Conservation (phyloP, 2,888 invertebrate genomes). For the Leucoma salicis region DNA sequence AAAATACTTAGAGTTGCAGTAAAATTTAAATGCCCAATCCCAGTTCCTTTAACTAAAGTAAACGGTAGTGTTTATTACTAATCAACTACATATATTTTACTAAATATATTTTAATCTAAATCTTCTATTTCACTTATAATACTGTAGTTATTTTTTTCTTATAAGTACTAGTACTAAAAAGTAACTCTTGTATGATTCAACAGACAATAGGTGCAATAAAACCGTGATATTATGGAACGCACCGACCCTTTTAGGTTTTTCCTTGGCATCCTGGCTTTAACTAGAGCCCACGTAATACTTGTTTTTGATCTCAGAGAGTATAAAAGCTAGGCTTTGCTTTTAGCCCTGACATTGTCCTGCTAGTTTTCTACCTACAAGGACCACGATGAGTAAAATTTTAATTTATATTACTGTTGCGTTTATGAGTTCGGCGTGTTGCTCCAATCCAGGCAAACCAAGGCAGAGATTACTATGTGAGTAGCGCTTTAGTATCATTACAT, state of each 20-base stretch:
- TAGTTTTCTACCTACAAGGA: conserved; percentile 42
- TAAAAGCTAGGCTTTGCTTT: conserved; percentile 70
- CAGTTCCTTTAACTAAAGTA: too few relatives aligned
- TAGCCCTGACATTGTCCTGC: conserved; percentile 77
- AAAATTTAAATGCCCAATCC: too few relatives aligned
- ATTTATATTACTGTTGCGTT: conserved; percentile 39
- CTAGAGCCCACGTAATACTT: conserved; percentile 72
- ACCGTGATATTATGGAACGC: conserved; percentile 43
- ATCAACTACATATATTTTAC: too few relatives aligned
- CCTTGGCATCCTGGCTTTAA: conserved; percentile 64
- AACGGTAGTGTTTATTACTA: too few relatives aligned
- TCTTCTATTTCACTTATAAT: too few relatives aligned
- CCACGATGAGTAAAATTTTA: conserved; percentile 47
- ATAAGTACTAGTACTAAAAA: too few relatives aligned
- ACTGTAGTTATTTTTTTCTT: too few relatives aligned
- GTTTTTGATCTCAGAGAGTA: conserved; percentile 63
- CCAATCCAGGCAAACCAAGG: conserved; percentile 14
- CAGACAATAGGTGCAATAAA: conserved; percentile 18
- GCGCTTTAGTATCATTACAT: too few relatives aligned
- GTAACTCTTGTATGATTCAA: conserved; percentile 20
- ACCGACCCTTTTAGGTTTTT: conserved; percentile 69
- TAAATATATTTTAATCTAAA: too few relatives aligned
- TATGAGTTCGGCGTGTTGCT: conserved; percentile 18
- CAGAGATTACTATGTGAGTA: conserved; percentile 29
- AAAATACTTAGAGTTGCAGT: too few relatives aligned